Percentiles rank a stretch among this genome's conserved stretches.
Conservation (phyloP, 1,140 invertebrate genomes). For the Leptestheria dahalacensis region DNA sequence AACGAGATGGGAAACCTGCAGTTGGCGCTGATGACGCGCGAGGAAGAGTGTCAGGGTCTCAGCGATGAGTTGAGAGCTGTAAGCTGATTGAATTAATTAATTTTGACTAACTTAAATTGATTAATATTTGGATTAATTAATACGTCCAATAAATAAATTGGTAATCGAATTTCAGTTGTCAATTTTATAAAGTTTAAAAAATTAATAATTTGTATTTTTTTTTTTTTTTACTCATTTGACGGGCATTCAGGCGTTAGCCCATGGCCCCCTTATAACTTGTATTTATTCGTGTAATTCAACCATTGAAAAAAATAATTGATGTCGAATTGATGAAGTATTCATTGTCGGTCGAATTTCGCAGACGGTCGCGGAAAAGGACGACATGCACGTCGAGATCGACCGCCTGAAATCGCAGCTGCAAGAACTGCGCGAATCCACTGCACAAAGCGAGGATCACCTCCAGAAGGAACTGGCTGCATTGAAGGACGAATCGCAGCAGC, state of each 20-base stretch:
- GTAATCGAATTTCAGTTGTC: too few relatives aligned
- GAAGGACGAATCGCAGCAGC: conserved; percentile 10
- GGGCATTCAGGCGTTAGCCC: too few relatives aligned
- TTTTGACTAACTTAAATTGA: neutral
- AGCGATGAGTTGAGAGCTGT: conserved; percentile 9
- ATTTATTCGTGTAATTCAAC: too few relatives aligned
- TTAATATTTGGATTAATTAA: neutral
- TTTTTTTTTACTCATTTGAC: too few relatives aligned
- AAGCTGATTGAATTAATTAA: neutral
- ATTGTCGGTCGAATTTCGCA: neutral
- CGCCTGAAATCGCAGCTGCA: neutral
- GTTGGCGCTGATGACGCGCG: conserved; percentile 2
- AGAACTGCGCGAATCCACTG: neutral
- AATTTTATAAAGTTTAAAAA: too few relatives aligned
- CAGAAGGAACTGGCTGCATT: conserved; percentile 3
- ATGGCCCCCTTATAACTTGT: too few relatives aligned
- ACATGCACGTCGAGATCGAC: neutral
- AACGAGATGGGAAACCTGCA: conserved; percentile 2
- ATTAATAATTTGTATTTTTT: too few relatives aligned
- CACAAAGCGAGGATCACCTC: neutral
- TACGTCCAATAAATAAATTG: neutral
- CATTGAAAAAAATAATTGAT: too few relatives aligned
- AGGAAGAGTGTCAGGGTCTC: conserved; percentile 14
- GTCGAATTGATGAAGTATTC: too few relatives aligned
- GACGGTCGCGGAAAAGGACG: conserved; percentile 11